These are phyloP conservation scores for Haplotaxodon microlepis DNA, from an alignment of 2,113 vertebrate genomes.

Conservation along the genomic window DNA sequence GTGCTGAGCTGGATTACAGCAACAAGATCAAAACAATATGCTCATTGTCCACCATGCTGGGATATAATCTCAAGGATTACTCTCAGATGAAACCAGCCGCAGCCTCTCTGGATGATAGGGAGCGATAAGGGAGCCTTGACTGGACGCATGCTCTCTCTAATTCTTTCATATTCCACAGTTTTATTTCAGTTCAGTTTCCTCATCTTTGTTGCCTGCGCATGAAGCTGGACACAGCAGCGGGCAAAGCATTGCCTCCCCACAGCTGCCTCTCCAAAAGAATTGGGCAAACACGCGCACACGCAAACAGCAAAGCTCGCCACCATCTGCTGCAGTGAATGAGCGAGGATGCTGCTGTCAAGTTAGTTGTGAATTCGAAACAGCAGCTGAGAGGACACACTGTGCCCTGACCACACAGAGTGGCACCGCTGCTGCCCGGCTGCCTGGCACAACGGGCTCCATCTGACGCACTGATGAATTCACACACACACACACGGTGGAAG, in stretches of 20 bases:
- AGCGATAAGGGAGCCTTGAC: slow-evolving; percentile 4
- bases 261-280: slow-evolving; percentile 54
- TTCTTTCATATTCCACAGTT: background rate
- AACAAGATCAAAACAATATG: slow-evolving; percentile 67
- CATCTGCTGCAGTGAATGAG: slow-evolving; percentile 53
- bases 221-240: slow-evolving; percentile 14
- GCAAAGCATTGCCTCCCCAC: slow-evolving; percentile 23
- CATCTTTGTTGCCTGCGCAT: background rate
- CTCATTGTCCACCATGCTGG: slow-evolving; percentile 55
- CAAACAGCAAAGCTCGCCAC: background rate
- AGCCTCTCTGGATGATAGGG: slow-evolving; percentile 27
- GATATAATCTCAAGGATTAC: slow-evolving; percentile 67
- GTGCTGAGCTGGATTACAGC: slow-evolving; percentile 63
- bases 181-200: background rate
- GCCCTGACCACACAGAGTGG: slow-evolving; percentile 54
- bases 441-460: slow-evolving; percentile 46
- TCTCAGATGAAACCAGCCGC: slow-evolving; percentile 28
- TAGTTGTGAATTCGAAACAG: slow-evolving; percentile 53
- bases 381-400: slow-evolving; percentile 57
- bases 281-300: slow-evolving; percentile 2
- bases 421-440: slow-evolving; percentile 39
- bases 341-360: slow-evolving; percentile 42
- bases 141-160: background rate
- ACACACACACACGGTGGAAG: background rate
- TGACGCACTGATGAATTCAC: slow-evolving; percentile 29